Evolutionary conservation across 1,140 invertebrate genomes (phyloP).

Genomic region (Coelopa frigida): DNA sequence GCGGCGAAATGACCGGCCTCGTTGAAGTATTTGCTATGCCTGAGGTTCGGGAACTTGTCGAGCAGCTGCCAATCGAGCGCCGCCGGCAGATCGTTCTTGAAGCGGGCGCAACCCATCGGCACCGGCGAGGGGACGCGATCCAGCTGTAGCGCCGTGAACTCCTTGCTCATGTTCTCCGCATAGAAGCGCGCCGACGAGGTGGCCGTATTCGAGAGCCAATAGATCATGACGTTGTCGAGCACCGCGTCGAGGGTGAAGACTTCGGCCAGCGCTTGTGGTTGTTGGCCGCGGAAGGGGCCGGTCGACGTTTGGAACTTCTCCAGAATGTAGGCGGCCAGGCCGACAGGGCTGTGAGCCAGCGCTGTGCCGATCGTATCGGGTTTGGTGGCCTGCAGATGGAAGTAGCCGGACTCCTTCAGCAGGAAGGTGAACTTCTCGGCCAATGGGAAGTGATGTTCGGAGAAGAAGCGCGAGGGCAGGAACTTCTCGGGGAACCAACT

Average conservation of each 20-base stretch:
- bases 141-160: constrained; percentile 40
- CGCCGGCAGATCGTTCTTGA: constrained; percentile 56
- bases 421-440: constrained; percentile 46
- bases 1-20: constrained; percentile 81
- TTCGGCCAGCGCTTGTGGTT: constrained; percentile 52
- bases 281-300: constrained; percentile 63
- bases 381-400: constrained; percentile 81
- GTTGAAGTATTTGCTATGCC: constrained; percentile 54
- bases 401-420: constrained; percentile 68
- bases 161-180: constrained; percentile 53
- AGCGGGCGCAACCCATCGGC: constrained; percentile 59
- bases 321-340: constrained; percentile 71
- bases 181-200: constrained; percentile 71
- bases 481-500: constrained; percentile 28
- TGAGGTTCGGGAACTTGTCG: constrained; percentile 56
- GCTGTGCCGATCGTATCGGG: constrained; percentile 77
- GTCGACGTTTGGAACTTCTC: constrained; percentile 79
- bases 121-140: constrained; percentile 56
- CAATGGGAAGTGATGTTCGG: constrained; percentile 58
- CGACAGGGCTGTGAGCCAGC: constrained; percentile 59
- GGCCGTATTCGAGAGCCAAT: constrained; percentile 70
- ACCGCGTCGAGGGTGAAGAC: constrained; percentile 64
- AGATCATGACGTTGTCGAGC: constrained; percentile 83
- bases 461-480: constrained; percentile 48
- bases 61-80: constrained; percentile 53